A percentile compares a stretch with the other conserved stretches of the same genome.
Evolutionary conservation across 2,888 invertebrate species (phyloP).

Genomic region (Thyatira batis): DNA sequence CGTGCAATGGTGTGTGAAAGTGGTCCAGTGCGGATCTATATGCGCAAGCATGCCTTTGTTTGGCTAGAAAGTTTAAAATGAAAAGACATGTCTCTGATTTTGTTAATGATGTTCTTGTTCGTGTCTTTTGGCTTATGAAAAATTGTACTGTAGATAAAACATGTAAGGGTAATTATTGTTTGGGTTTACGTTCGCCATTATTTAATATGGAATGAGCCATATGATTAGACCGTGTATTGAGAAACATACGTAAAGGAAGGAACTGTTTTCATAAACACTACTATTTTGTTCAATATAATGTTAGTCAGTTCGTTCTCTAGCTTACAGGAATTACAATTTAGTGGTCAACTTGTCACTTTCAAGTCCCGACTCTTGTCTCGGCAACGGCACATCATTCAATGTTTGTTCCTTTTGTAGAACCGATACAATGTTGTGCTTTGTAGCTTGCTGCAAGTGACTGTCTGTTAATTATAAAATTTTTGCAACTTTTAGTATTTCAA

Average conservation of each 20-base stretch:
- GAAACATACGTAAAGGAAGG: too few relatives aligned
- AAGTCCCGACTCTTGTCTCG: constrained; percentile 15
- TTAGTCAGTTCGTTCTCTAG: neutral
- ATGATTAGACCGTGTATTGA: too few relatives aligned
- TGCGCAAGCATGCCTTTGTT: constrained; percentile 23
- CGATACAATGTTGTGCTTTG: constrained; percentile 10
- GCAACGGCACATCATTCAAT: constrained; percentile 30
- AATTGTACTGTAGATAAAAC: neutral
- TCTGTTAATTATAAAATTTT: neutral
- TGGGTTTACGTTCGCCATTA: too few relatives aligned
- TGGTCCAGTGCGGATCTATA: constrained; percentile 30
- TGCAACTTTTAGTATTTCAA: neutral
- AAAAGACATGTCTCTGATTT: constrained; percentile 6
- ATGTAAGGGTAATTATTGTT: too few relatives aligned
- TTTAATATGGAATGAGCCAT: too few relatives aligned
- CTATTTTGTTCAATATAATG: neutral
- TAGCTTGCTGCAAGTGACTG: neutral
- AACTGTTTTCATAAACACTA: too few relatives aligned
- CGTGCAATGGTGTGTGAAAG: constrained; percentile 44
- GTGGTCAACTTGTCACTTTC: constrained; percentile 18
- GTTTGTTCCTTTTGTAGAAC: constrained; percentile 26
- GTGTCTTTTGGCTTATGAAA: neutral
- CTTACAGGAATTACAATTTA: constrained; percentile 24
- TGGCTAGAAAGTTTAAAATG: constrained; percentile 18
- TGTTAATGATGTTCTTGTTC: constrained; percentile 6